Conservation (phyloP, 2,888 invertebrate species). For the Cenopis cana region DNA sequence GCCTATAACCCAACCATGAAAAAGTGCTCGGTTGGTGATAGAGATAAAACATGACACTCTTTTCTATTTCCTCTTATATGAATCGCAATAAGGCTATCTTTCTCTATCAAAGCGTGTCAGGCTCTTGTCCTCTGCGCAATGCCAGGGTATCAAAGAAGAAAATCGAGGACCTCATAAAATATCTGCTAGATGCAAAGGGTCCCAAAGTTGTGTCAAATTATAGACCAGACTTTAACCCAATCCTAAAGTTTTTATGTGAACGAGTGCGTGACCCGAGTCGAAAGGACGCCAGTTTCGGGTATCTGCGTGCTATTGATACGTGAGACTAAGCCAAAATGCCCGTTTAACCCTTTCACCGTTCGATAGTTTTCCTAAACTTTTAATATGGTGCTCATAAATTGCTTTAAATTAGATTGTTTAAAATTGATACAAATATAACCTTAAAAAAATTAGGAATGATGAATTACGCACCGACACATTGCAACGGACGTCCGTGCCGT, state of each 20-base stretch:
- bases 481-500: too few species aligned
- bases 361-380: not conserved
- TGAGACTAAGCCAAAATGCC: not conserved
- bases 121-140: too few species aligned
- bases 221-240: conserved; percentile 20
- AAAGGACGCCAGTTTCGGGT: not conserved
- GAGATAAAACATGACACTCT: too few species aligned
- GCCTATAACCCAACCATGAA: too few species aligned
- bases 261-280: conserved; percentile 5
- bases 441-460: not conserved
- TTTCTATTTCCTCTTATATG: too few species aligned
- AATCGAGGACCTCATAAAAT: not conserved
- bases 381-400: not conserved
- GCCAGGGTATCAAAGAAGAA: too few species aligned
- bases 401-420: not conserved
- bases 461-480: too few species aligned
- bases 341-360: not conserved
- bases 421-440: not conserved
- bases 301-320: not conserved
- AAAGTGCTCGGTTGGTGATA: too few species aligned
- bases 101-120: too few species aligned
- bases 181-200: conserved; percentile 1
- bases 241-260: conserved; percentile 18
- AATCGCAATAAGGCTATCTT: too few species aligned
- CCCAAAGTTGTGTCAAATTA: conserved; percentile 21